phyloP scores from a whole-genome alignment of 2,797 vertebrate genomes.

The Heteromormyrus szaboi region DNA sequence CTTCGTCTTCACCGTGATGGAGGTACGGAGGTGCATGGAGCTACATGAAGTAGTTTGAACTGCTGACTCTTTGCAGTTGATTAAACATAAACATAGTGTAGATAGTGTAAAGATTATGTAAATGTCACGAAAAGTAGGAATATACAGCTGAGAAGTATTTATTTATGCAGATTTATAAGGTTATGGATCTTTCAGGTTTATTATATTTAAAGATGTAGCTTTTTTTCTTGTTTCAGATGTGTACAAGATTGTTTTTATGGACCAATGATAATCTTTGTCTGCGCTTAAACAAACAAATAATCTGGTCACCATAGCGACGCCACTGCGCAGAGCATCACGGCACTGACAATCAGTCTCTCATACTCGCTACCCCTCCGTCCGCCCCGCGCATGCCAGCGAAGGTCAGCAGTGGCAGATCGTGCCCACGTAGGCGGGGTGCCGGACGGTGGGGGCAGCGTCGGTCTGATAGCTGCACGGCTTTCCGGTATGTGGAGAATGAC shows the following conservation, averaged over 20 bases:
- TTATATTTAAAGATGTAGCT: constrained; percentile 68
- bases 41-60: constrained; percentile 43
- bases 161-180: constrained; percentile 73
- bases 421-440: neutral
- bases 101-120: constrained; percentile 73
- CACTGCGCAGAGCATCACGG: constrained; percentile 39
- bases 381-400: neutral
- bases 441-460: too few relatives aligned
- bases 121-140: constrained; percentile 67
- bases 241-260: constrained; percentile 68
- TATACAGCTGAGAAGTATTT: constrained; percentile 76
- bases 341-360: constrained; percentile 72
- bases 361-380: constrained; percentile 35
- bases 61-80: constrained; percentile 40
- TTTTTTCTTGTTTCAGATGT: constrained; percentile 55
- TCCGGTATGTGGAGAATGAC: neutral
- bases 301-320: constrained; percentile 46
- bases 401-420: neutral
- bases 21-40: constrained; percentile 55
- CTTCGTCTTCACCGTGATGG: constrained; percentile 50
- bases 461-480: neutral
- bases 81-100: constrained; percentile 61
- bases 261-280: constrained; percentile 67
- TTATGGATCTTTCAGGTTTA: constrained; percentile 71
- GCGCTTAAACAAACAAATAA: constrained; percentile 71